Evolutionary conservation across 2,113 vertebrate genomes (phyloP).

Genomic region (Callaeas wilsoni): DNA sequence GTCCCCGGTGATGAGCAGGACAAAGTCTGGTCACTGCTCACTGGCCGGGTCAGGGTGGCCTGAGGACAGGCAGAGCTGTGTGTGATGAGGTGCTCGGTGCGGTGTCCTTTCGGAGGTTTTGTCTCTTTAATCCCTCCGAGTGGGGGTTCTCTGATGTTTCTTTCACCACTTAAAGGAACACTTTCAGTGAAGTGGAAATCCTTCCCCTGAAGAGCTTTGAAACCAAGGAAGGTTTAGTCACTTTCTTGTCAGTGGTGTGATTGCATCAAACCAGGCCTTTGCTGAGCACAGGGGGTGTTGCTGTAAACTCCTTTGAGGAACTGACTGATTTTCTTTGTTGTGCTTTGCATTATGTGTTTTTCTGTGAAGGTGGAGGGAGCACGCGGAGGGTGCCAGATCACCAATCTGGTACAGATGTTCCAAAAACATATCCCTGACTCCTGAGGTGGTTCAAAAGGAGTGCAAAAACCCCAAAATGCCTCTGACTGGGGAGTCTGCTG

Average conservation of each 20-base stretch:
- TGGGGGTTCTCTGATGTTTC: background rate
- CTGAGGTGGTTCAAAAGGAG: background rate
- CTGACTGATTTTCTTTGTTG: background rate
- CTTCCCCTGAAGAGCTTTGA: conserved; percentile 7
- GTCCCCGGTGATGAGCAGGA: background rate
- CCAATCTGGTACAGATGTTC: background rate
- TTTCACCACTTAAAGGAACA: background rate
- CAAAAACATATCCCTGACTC: background rate
- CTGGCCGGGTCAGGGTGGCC: background rate
- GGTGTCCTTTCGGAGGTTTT: background rate
- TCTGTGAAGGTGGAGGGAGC: background rate
- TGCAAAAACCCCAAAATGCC: fast-evolving
- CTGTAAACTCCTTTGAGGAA: background rate
- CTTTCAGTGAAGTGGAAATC: background rate
- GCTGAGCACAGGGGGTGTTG: background rate
- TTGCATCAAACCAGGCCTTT: background rate
- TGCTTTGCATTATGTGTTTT: background rate
- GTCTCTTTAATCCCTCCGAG: background rate
- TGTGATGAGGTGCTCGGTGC: fast-evolving
- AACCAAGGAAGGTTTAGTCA: background rate
- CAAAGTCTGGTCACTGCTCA: background rate
- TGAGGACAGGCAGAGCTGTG: background rate
- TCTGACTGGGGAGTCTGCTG: background rate
- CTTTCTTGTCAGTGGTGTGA: background rate
- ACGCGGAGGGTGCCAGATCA: fast-evolving